These are phyloP conservation scores for Scophthalmus maximus DNA, from an alignment of 2,113 vertebrate genomes.

Conservation along the genomic window DNA sequence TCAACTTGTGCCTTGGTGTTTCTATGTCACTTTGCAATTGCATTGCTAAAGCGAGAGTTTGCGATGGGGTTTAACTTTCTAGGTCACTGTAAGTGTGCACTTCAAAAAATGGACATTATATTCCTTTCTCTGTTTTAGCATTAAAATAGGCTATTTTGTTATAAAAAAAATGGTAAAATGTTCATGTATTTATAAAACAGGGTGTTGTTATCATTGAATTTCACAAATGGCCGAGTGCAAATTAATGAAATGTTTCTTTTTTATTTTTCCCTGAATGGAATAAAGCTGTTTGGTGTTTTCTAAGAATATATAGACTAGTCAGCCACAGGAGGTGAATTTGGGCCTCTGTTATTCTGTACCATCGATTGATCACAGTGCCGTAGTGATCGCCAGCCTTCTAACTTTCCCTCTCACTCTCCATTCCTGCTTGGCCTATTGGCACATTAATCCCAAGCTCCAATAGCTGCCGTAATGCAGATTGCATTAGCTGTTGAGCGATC, in stretches of 20 bases:
- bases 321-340: slow-evolving; percentile 7
- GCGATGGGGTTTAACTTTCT: too few relatives aligned
- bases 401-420: slow-evolving; percentile 40
- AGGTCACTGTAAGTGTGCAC: too few relatives aligned
- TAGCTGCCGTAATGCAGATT: slow-evolving; percentile 66
- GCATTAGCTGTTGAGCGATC: slow-evolving; percentile 76
- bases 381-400: slow-evolving; percentile 16
- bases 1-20: neutral
- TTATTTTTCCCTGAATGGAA: neutral
- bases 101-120: too few relatives aligned
- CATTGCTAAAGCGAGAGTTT: neutral
- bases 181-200: too few relatives aligned
- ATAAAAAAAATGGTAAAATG: too few relatives aligned
- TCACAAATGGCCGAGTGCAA: too few relatives aligned
- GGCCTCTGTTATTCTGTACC: slow-evolving; percentile 24
- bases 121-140: too few relatives aligned
- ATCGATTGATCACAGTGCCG: slow-evolving; percentile 41
- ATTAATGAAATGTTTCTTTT: neutral
- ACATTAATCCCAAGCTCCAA: slow-evolving; percentile 73
- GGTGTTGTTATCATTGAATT: too few relatives aligned
- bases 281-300: neutral
- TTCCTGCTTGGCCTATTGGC: slow-evolving; percentile 57
- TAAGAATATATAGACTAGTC: slow-evolving; percentile 3
- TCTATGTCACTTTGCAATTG: neutral
- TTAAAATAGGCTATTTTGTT: too few relatives aligned